A percentile compares a stretch with the other conserved stretches of the same genome.
Conservation (phyloP, 2,888 invertebrate genomes). For the Tricholauxania praeusta region DNA sequence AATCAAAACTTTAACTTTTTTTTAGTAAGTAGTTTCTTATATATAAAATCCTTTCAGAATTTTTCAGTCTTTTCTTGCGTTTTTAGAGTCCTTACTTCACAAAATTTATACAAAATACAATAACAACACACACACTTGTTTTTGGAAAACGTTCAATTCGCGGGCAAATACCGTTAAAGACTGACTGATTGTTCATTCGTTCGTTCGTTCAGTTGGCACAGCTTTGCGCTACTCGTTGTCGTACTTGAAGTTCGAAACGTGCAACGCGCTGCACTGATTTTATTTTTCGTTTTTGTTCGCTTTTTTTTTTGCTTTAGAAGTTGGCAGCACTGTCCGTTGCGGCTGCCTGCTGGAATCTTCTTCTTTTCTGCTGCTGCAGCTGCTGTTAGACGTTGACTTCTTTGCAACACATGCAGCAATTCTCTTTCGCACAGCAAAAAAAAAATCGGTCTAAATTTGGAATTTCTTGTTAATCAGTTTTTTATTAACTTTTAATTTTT, state of each 20-base stretch:
- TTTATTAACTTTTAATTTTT: slow-evolving; percentile 23
- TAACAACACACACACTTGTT: slow-evolving; percentile 27
- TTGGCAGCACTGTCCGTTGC: slow-evolving; percentile 8
- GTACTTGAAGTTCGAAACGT: neutral
- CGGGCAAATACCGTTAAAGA: slow-evolving; percentile 38
- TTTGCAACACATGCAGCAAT: slow-evolving; percentile 28
- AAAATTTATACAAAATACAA: slow-evolving; percentile 3
- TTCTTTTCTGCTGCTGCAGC: slow-evolving; percentile 40
- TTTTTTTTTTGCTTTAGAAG: neutral
- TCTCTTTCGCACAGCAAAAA: slow-evolving; percentile 8
- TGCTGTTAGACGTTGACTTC: slow-evolving; percentile 39
- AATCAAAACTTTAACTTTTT: slow-evolving; percentile 9
- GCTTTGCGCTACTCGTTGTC: neutral
- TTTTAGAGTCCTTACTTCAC: slow-evolving; percentile 17
- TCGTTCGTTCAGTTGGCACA: neutral
- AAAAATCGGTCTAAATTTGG: slow-evolving; percentile 51
- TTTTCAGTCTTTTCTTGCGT: slow-evolving; percentile 45
- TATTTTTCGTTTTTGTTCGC: slow-evolving; percentile 5
- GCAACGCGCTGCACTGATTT: slow-evolving; percentile 1
- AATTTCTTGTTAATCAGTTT: slow-evolving; percentile 53
- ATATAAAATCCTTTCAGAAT: slow-evolving; percentile 33
- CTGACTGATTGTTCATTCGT: slow-evolving; percentile 20
- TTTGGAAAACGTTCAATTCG: slow-evolving; percentile 31
- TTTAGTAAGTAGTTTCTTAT: slow-evolving; percentile 12
- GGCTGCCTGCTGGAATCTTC: slow-evolving; percentile 21